Conservation (phyloP, 2,113 vertebrate genomes). For the Pteropus alecto region DNA sequence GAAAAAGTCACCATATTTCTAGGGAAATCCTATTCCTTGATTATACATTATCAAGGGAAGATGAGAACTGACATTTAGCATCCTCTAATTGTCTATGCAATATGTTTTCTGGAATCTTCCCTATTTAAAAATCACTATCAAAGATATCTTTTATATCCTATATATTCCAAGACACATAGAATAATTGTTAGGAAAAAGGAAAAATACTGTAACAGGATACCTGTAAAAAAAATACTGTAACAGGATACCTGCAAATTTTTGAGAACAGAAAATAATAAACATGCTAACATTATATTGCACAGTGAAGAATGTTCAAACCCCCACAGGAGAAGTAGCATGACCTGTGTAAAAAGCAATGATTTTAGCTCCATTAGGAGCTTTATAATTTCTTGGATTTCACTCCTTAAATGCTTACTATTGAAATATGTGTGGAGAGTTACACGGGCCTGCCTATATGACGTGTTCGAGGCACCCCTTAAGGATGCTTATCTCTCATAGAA, state of each 20-base stretch:
- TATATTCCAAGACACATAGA: neutral
- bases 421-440: constrained; percentile 23
- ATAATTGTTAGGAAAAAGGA: neutral
- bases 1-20: neutral
- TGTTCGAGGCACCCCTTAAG: constrained; percentile 67
- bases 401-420: neutral
- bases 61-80: neutral
- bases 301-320: neutral
- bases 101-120: neutral
- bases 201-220: neutral
- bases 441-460: constrained; percentile 48
- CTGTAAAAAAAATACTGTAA: neutral
- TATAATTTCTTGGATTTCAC: constrained; percentile 5
- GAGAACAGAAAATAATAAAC: neutral
- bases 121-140: neutral
- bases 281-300: neutral
- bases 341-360: neutral
- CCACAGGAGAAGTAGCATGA: neutral
- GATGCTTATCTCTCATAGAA: constrained; percentile 62
- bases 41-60: neutral
- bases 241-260: neutral
- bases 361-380: neutral
- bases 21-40: neutral
- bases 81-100: neutral
- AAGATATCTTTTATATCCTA: neutral